Conservation (phyloP, 1,140 invertebrate genomes). For the Diachasmimorpha longicaudata region DNA sequence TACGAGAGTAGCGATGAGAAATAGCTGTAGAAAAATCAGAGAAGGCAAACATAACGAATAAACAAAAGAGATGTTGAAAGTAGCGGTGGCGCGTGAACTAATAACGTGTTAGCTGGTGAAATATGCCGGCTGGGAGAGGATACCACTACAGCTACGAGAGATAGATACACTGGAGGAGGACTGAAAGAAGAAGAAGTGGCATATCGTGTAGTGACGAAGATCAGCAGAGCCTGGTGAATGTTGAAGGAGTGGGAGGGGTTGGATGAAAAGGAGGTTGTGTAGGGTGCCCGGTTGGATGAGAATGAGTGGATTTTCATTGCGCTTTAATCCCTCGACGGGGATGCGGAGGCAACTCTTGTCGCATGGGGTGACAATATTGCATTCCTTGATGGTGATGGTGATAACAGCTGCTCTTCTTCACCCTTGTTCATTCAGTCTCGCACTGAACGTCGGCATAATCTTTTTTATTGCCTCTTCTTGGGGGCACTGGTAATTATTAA, state of each 20-base stretch:
- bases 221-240: neutral
- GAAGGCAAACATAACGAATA: neutral
- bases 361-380: constrained; percentile 61
- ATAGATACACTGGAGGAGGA: neutral
- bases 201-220: neutral
- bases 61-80: neutral
- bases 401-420: constrained; percentile 44
- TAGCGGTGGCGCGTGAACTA: neutral
- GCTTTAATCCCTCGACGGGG: constrained; percentile 49
- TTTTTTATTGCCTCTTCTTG: neutral
- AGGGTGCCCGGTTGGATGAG: constrained; percentile 23
- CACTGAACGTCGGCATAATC: neutral
- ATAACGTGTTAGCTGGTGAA: neutral
- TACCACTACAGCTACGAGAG: neutral
- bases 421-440: neutral
- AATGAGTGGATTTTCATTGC: constrained; percentile 56
- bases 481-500: neutral
- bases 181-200: neutral
- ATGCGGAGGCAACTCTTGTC: constrained; percentile 53
- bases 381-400: constrained; percentile 60
- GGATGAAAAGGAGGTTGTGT: neutral
- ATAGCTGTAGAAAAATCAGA: neutral
- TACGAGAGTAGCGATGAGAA: neutral
- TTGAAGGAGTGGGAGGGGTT: neutral
- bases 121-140: neutral